phyloP scores from a whole-genome alignment of 2,113 vertebrate genomes.

The Sardina pilchardus region DNA sequence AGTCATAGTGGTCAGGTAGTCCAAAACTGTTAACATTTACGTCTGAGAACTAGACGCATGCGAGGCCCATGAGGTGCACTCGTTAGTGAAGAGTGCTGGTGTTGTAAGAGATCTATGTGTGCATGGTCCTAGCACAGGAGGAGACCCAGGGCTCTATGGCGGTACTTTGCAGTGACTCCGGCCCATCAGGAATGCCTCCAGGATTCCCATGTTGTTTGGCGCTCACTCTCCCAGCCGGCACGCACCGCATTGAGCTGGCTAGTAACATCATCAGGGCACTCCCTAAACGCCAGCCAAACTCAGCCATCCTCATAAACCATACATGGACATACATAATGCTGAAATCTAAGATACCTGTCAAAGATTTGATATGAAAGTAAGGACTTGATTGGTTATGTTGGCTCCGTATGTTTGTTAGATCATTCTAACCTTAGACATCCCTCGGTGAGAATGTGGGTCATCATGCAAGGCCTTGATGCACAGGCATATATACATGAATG shows the following conservation, averaged over 20 bases:
- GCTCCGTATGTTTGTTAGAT: background rate
- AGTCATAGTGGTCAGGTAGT: too few species aligned
- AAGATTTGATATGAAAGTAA: background rate
- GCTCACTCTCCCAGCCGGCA: background rate
- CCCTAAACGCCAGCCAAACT: background rate
- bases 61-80: background rate
- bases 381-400: background rate
- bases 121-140: background rate
- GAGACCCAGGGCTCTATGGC: constrained; percentile 15
- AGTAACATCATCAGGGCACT: constrained; percentile 5
- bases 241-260: background rate
- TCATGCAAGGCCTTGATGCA: background rate
- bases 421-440: background rate
- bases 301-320: constrained; percentile 27
- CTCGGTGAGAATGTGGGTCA: background rate
- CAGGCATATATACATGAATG: background rate
- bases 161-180: constrained; percentile 47
- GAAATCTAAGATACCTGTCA: background rate
- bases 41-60: background rate
- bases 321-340: constrained; percentile 17
- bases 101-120: too few species aligned
- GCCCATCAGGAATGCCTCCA: constrained; percentile 29
- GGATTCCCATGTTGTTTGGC: constrained; percentile 8
- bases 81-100: background rate
- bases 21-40: too few species aligned